These are phyloP conservation scores for Potorous gilbertii DNA, from an alignment of 2,797 vertebrate genomes.

Conservation along the genomic window DNA sequence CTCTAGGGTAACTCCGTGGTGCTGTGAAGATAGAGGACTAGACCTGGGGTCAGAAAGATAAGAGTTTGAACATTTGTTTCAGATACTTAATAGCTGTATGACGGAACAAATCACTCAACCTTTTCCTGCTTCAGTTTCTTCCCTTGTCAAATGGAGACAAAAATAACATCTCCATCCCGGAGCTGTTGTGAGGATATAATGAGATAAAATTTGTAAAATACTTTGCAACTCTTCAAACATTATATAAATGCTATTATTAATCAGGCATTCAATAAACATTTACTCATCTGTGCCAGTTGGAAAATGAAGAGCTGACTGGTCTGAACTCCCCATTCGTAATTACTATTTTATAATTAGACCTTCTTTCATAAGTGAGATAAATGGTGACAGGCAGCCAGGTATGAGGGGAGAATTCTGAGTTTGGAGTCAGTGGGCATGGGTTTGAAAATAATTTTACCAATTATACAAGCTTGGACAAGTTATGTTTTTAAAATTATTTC, in stretches of 20 bases:
- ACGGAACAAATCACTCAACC: not conserved
- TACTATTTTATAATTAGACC: not conserved
- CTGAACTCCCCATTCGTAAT: not conserved
- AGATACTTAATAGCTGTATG: not conserved
- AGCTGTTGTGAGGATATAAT: not conserved
- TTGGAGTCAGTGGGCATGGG: not conserved
- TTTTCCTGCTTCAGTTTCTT: not conserved
- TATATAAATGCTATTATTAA: not conserved
- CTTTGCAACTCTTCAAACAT: not conserved
- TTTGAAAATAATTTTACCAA: not conserved
- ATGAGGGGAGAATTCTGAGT: not conserved
- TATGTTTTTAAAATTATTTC: not conserved
- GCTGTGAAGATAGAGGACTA: not conserved
- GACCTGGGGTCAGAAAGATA: not conserved
- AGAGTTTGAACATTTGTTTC: not conserved
- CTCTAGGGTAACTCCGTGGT: not conserved
- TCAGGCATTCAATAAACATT: not conserved
- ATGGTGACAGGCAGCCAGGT: not conserved
- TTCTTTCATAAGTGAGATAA: not conserved
- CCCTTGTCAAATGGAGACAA: not conserved
- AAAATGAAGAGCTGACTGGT: not conserved
- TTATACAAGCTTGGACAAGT: not conserved
- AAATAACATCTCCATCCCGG: not conserved
- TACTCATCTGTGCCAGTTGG: not conserved
- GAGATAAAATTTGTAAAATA: not conserved